phyloP scores from a whole-genome alignment of 2,113 vertebrate genomes.

The Myxocyprinus asiaticus region DNA sequence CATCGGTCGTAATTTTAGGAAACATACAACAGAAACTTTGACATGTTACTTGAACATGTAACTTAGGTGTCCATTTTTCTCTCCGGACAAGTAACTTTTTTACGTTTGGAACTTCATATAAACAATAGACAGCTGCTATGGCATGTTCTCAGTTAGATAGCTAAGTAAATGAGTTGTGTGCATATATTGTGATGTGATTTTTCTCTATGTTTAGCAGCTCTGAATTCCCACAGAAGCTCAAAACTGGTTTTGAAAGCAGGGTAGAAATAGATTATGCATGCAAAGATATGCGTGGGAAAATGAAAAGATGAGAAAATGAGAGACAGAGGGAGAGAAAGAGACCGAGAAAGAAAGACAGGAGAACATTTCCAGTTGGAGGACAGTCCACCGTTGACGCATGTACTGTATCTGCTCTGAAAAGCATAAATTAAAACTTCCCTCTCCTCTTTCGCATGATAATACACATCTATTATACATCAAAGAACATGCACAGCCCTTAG shows the following conservation, averaged over 20 bases:
- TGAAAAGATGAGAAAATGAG: conserved; percentile 56
- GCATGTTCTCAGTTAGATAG: neutral
- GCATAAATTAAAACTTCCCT: conserved; percentile 52
- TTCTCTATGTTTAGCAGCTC: conserved; percentile 45
- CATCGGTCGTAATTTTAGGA: no score
- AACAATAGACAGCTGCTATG: neutral
- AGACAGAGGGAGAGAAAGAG: conserved; percentile 39
- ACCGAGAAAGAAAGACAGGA: neutral
- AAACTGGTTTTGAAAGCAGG: conserved; percentile 40
- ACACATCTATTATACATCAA: conserved; percentile 61
- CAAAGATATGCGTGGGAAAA: conserved; percentile 54
- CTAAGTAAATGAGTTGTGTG: neutral
- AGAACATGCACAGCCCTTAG: neutral
- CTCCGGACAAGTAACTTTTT: no score
- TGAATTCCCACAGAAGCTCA: conserved; percentile 53
- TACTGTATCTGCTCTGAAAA: conserved; percentile 11
- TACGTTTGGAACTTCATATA: neutral
- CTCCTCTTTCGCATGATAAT: conserved; percentile 45
- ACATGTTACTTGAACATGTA: no score
- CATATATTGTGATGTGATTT: conserved; percentile 22
- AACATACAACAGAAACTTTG: no score
- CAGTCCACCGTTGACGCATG: no score
- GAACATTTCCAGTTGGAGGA: no score
- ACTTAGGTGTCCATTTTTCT: no score
- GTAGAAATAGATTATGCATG: conserved; percentile 55